Evolutionary conservation across 1,140 invertebrate genomes (phyloP), one percentile per base, ranked within the genome.

Genomic region (Stratiolaelaps scimitus): DNA sequence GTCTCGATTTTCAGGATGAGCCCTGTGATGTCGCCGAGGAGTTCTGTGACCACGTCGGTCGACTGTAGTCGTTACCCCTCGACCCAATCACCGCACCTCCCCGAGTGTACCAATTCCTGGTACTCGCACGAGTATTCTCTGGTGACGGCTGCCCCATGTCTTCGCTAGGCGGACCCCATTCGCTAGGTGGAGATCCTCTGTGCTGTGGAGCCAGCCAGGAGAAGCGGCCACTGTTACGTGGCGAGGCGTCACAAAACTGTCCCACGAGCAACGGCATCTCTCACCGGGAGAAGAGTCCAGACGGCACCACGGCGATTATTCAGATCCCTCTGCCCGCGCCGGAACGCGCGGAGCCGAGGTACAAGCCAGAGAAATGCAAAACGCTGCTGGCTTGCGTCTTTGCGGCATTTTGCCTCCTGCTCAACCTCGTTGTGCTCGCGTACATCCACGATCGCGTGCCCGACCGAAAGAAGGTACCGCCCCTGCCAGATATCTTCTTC

Each of bases 401-500:
- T 75, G 66, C 78, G 71, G 53, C 75, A 75, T 47, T 76, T 73
- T 67, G 76, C 72, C 72, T 75, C 72, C 70, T 75, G 7, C 70
- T 70, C 74, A 81, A 76, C 56, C 72, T 76, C 26, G 69, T 73
- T 67, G 87, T 87, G 2, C 79, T 92, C 69, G 85, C 88, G 47
- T 75, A 90, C 71, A 84, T 88, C 56, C 88, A 92, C 76, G 87
- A 92, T 74, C 80, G 85, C 67, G 82, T 91, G 60, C 88, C 88
- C 43, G 84, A 88, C 75, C 77, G 83, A 67, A 77, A 80, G 28
- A 79, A 76, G 0, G 83, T 84, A 71, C 78, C 78, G 56, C 87
- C 87, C 40, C 80, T 92, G 65, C 86, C 86, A 29, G 89, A 92
- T 74, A 79, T 87, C 44, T 79, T 89, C 69, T 79, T 91, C 43